Evolutionary conservation across 2,113 vertebrate genomes (phyloP).

Genomic region (Myrmecobius fasciatus): DNA sequence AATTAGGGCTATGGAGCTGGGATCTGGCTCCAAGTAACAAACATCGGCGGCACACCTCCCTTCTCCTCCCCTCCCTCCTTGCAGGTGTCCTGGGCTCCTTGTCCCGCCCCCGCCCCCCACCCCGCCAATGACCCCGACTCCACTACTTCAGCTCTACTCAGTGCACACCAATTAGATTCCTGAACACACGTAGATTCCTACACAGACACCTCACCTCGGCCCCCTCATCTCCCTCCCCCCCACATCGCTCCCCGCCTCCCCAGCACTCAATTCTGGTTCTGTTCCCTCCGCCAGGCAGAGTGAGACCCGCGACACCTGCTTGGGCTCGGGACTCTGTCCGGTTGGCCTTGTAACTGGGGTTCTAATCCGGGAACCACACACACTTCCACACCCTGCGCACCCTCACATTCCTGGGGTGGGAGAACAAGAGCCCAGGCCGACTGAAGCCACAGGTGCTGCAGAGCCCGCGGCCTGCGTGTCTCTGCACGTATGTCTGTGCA

Average conservation of each 20-base stretch:
- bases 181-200: neutral
- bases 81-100: neutral
- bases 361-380: neutral
- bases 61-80: neutral
- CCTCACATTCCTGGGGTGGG: neutral
- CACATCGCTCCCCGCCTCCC: neutral
- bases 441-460: slow-evolving; percentile 2
- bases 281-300: neutral
- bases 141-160: neutral
- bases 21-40: slow-evolving; percentile 2
- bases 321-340: neutral
- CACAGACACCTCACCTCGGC: neutral
- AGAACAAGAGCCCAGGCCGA: neutral
- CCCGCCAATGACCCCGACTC: neutral
- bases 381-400: neutral
- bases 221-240: neutral
- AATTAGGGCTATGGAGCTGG: slow-evolving; percentile 71
- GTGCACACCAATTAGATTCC: neutral
- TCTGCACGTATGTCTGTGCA: neutral
- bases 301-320: neutral
- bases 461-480: slow-evolving; percentile 1
- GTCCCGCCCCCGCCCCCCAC: neutral
- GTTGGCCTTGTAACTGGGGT: neutral
- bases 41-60: slow-evolving; percentile 45
- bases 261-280: neutral